A percentile compares a stretch with the other conserved stretches of the same genome.
Evolutionary conservation across 2,113 vertebrate genomes (phyloP).

Genomic region (Trematocara stigmaticum): DNA sequence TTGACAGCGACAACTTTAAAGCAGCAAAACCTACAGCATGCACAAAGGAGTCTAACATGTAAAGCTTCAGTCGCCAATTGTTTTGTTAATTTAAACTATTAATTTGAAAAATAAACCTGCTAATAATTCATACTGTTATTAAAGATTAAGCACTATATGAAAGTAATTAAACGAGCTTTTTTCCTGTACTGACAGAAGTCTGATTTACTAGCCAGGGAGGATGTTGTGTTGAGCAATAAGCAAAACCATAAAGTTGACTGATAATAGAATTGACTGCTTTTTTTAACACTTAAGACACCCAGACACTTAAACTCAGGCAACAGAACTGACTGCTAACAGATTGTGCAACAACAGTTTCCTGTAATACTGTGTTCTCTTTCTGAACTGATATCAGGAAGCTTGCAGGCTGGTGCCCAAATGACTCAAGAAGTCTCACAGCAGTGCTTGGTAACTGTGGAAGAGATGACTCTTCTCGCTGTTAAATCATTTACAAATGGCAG

Average conservation of each 20-base stretch:
- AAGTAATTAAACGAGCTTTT: neutral
- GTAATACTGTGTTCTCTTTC: constrained; percentile 10
- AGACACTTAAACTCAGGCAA: neutral
- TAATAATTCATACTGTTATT: neutral
- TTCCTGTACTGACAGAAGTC: neutral
- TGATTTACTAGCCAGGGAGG: neutral
- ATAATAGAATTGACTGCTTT: neutral
- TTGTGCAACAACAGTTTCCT: constrained; percentile 31
- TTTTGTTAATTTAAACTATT: neutral
- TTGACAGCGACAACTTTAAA: neutral
- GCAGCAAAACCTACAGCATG: neutral
- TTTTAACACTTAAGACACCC: neutral
- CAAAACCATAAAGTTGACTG: neutral
- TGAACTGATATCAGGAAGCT: constrained; percentile 30
- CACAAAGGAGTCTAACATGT: neutral
- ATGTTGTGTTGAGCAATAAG: neutral
- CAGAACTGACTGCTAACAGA: neutral
- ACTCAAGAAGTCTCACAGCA: neutral
- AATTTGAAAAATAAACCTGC: neutral
- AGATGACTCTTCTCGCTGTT: neutral
- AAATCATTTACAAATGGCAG: constrained; percentile 18
- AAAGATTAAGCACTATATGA: neutral
- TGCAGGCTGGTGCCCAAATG: neutral
- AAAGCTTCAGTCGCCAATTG: neutral
- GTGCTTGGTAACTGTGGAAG: neutral